Conservation (phyloP, 2,113 vertebrate genomes). For the Polyodon spathula region DNA sequence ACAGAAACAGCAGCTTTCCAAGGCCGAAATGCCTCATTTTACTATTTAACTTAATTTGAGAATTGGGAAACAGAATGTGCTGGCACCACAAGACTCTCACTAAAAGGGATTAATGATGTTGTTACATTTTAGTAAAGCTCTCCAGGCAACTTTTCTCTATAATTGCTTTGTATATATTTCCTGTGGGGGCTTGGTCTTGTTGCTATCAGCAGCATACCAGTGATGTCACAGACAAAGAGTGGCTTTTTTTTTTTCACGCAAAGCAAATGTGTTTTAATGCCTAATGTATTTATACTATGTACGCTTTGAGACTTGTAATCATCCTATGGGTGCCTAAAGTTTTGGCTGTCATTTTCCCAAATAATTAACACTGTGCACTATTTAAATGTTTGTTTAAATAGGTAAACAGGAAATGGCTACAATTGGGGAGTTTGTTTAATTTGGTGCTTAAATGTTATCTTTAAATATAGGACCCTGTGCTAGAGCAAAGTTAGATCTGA, state of each 20-base stretch:
- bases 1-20: background rate
- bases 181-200: constrained; percentile 31
- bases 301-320: background rate
- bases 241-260: constrained; percentile 2
- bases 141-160: constrained; percentile 34
- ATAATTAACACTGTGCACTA: too few species aligned
- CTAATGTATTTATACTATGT: constrained; percentile 5
- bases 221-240: constrained; percentile 20
- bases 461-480: too few species aligned
- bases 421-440: too few species aligned
- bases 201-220: constrained; percentile 38
- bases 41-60: constrained; percentile 24
- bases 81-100: constrained; percentile 23
- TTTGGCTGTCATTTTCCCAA: too few species aligned
- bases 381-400: too few species aligned
- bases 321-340: too few species aligned
- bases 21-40: background rate
- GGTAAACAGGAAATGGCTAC: too few species aligned
- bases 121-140: constrained; percentile 47
- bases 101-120: constrained; percentile 35
- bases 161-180: constrained; percentile 46
- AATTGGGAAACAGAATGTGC: constrained; percentile 26
- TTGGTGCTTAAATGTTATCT: too few species aligned
- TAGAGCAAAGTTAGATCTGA: too few species aligned
- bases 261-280: constrained; percentile 8